A percentile compares a stretch with the other conserved stretches of the same genome.
Evolutionary conservation across 2,797 vertebrate species (phyloP).

Genomic region (Amazona finschi): DNA sequence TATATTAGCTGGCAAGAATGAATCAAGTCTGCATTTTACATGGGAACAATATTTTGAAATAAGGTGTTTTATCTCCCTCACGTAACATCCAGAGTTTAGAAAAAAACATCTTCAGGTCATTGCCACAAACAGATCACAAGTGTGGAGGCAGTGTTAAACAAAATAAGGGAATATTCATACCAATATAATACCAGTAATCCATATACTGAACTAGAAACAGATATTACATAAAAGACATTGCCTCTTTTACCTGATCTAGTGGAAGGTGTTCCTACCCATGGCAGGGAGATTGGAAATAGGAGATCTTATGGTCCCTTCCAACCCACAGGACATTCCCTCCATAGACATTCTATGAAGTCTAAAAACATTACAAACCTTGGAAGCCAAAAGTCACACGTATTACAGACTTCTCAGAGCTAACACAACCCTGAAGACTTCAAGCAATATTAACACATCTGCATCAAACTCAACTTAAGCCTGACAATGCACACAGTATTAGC

Average conservation of each 20-base stretch:
- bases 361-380: not conserved
- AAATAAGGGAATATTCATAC: not conserved
- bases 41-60: not conserved
- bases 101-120: not conserved
- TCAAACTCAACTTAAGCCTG: not conserved
- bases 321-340: not conserved
- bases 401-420: not conserved
- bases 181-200: not conserved
- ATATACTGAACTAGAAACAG: not conserved
- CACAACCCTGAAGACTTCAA: no score
- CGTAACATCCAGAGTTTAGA: not conserved
- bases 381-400: not conserved
- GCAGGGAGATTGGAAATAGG: not conserved
- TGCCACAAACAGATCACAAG: not conserved
- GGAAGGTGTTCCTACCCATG: not conserved
- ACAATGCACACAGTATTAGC: fast-evolving
- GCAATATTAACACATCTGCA: not conserved
- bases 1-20: not conserved
- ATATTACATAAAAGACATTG: not conserved
- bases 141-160: not conserved
- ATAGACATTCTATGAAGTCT: not conserved
- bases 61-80: not conserved
- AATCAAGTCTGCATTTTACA: not conserved
- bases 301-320: not conserved
- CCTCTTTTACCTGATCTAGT: not conserved